Conservation (phyloP, 2,113 vertebrate genomes). For the Phyllopteryx taeniolatus region DNA sequence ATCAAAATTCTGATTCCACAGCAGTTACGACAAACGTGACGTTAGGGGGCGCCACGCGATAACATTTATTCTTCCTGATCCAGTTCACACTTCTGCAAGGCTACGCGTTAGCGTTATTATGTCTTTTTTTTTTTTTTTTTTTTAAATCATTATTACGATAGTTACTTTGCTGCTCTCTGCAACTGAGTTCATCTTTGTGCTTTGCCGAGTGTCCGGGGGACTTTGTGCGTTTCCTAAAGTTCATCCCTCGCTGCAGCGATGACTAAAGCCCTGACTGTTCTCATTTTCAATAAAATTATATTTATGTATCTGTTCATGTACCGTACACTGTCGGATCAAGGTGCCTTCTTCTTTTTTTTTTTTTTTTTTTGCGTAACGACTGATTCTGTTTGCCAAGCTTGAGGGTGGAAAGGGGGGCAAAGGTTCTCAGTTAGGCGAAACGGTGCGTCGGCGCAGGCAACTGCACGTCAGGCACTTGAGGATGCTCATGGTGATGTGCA, state of each 20-base stretch:
- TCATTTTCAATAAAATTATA: not conserved
- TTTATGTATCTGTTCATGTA: slow-evolving; percentile 11
- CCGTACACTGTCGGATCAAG: slow-evolving; percentile 5
- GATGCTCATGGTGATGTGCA: slow-evolving; percentile 76
- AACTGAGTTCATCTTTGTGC: slow-evolving; percentile 47
- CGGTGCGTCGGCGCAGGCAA: slow-evolving; percentile 75
- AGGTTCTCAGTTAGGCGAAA: slow-evolving; percentile 73
- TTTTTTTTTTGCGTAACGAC: slow-evolving; percentile 5
- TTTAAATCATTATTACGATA: not conserved
- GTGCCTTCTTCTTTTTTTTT: not conserved
- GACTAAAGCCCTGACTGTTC: not conserved
- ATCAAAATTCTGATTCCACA: slow-evolving; percentile 57
- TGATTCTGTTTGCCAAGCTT: slow-evolving; percentile 45
- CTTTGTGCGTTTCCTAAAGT: slow-evolving; percentile 17
- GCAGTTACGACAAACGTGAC: slow-evolving; percentile 63
- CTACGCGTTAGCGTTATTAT: slow-evolving; percentile 11
- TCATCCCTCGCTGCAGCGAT: not conserved
- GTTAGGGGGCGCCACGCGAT: slow-evolving; percentile 26
- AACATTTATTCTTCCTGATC: slow-evolving; percentile 40
- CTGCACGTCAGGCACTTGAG: slow-evolving; percentile 80
- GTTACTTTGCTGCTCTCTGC: slow-evolving; percentile 24
- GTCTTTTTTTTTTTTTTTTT: not conserved
- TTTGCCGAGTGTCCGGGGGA: slow-evolving; percentile 35
- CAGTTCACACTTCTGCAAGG: slow-evolving; percentile 17
- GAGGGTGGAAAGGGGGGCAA: not conserved